Base-by-base conservation (phyloP, 1,140 invertebrate genomes). In the Diprion similis region DNA sequence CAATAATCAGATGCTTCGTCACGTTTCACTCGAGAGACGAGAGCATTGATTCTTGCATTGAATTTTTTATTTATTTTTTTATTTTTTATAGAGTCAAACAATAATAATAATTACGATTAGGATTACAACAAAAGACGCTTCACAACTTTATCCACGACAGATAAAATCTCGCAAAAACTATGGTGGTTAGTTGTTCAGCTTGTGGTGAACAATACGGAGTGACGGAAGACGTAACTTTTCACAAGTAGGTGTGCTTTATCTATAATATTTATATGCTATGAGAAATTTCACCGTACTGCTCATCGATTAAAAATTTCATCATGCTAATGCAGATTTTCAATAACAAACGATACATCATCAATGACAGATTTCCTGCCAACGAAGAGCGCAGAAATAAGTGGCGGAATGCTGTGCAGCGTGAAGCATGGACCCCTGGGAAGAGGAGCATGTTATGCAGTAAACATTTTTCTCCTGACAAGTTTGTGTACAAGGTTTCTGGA, bases 111-210 rank as follows among this genome's bases (percentile, higher is more conserved):
- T 37, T 6, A 6, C 24, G 24, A 37, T 37, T 3, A 6, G 24
- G 24, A 37, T 37, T 37, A 37, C 24, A 37, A 37, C 2, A 59
- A 59, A 59, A 59, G 48, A 59, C 51, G 11, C 8, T 59, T 59
- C 9, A 59, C 9, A 4, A 13, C n/a, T 15, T 59, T 59, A 59
- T 59, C 51, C n/a, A 15, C 6, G 48, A 15, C 51, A 59, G 51
- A 17, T 6, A 6, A 15, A 59, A 59, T 15, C 11, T 17, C 51
- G 9, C 11, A 59, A 4, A 59, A 13, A 17, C 11, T 59, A 59
- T 59, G 51, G 51, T 59, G 51, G 51, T 59, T 13, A 59, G 51
- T 59, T 59, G 51, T 59, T 59, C 51, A 17, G 51, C 51, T 59
- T 59, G 51, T 17, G 51, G 51, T 59, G 51, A 59, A 17, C 51